Evolutionary conservation across 2,113 vertebrate species (phyloP), one percentile per base, ranked within the genome.

Genomic region (Myrmophylax atrothorax): DNA sequence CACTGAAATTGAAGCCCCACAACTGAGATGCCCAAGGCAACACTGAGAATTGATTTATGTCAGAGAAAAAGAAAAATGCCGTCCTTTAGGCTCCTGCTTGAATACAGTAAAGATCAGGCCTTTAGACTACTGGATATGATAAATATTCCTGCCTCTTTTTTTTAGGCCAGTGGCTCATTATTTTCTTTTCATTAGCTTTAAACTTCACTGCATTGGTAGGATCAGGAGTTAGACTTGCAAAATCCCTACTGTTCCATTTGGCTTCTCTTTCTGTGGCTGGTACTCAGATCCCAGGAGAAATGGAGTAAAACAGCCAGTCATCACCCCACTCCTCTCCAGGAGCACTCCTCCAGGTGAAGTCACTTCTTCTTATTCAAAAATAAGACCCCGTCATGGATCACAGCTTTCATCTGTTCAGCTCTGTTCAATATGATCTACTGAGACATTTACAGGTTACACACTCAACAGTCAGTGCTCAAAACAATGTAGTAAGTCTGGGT

Each of bases 181-280:
- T 69, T 90, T 96, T 63, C 40, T 73, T 95, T 90, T 87, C 85
- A 78, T 94, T 86, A 91, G 56, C 62, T 91, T 81, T 83, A 58
- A 85, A 87, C 42, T 76, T 73, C 52, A 53, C 60, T 87, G 78
- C 89, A 76, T 20, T 23, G 12, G 33, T 53, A 44, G 40, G 52
- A 83, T 23, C 1, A 0, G 31, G 60, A 81, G 64, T 70, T 47
- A 58, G 2, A 85, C n/a, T 24, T 81, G 60, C 42, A 52, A n/a
- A 40, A 52, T 46, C 63, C 66, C 62, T 62, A 4, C 55, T 44
- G 50, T 67, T 94, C 86, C 50, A 59, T 50, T 52, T 70, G 40
- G 47, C 52, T 93, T 70, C 59, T 63, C 8, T 44, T 91, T 63
- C 88, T 64, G 60, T 15, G 37, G 66, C 20, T 76, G 44, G 49